These are phyloP conservation scores for Apodemus speciosus DNA, from an alignment of 2,113 vertebrate genomes.

Conservation along the genomic window DNA sequence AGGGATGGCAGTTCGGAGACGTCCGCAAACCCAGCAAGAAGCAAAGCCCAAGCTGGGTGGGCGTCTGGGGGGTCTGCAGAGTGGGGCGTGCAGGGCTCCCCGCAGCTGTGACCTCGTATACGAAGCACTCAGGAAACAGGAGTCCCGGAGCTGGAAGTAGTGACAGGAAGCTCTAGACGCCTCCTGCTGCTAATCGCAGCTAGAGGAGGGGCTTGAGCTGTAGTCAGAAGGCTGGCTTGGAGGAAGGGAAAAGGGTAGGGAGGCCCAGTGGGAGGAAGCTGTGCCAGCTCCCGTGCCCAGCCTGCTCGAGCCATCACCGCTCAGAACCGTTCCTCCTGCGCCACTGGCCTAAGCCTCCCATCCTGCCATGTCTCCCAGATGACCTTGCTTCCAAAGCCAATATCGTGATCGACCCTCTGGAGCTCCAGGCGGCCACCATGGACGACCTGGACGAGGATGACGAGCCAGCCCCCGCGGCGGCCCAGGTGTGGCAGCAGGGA, in stretches of 20 bases:
- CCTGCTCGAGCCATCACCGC: fast-evolving
- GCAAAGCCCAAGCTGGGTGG: neutral
- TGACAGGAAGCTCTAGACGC: neutral
- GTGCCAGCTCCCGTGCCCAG: neutral
- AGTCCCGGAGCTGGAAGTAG: neutral
- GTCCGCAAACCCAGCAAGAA: neutral
- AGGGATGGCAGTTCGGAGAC: neutral
- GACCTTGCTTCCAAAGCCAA: constrained; percentile 96
- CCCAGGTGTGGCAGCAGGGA: constrained; percentile 86
- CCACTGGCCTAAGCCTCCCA: neutral
- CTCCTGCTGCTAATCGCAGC: neutral
- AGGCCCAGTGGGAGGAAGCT: neutral
- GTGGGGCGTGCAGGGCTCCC: fast-evolving
- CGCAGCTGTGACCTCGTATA: neutral
- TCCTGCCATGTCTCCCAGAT: constrained; percentile 84
- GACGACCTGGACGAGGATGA: constrained; percentile 98
- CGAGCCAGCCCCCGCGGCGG: constrained; percentile 87
- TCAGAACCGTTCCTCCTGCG: neutral
- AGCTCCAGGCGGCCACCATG: constrained; percentile 95
- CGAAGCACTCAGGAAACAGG: neutral
- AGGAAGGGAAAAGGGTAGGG: fast-evolving
- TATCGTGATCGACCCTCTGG: constrained; percentile 94
- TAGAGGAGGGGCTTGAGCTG: neutral
- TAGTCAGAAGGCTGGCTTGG: neutral
- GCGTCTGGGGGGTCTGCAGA: neutral